These are phyloP conservation scores for Metellina segmentata DNA, from an alignment of 2,888 invertebrate species.

Conservation along the genomic window DNA sequence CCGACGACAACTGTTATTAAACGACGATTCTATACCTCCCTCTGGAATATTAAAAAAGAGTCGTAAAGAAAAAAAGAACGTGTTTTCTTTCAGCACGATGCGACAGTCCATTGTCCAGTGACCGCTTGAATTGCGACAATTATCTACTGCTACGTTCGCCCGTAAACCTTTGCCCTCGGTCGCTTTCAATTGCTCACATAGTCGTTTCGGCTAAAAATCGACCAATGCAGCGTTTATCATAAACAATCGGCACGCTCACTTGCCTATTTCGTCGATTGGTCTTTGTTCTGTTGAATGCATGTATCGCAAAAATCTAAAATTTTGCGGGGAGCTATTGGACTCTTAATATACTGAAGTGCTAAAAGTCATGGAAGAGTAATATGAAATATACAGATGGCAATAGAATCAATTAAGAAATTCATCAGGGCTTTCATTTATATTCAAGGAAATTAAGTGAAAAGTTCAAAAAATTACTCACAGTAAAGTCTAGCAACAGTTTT, in stretches of 20 bases:
- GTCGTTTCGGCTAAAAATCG: neutral
- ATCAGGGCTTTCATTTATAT: no score
- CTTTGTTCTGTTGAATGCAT: neutral
- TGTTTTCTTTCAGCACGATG: neutral
- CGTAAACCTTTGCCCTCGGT: neutral
- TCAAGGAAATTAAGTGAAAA: no score
- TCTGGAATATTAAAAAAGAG: neutral
- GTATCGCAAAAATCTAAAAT: neutral
- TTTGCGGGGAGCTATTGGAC: neutral
- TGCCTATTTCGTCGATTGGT: neutral
- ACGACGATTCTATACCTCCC: neutral
- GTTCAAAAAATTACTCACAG: no score
- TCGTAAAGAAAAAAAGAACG: neutral
- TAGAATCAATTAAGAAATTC: no score
- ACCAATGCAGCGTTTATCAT: neutral
- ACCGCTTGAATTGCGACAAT: conserved; percentile 2
- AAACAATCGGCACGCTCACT: neutral
- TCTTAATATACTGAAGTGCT: no score
- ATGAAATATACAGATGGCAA: no score
- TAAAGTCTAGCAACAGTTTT: no score
- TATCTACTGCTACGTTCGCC: neutral
- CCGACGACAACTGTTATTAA: conserved; percentile 37
- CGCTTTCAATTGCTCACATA: neutral
- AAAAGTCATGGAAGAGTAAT: no score
- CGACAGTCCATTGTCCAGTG: neutral